Conservation (phyloP, 2,113 vertebrate genomes). For the Toxotes jaculatrix region DNA sequence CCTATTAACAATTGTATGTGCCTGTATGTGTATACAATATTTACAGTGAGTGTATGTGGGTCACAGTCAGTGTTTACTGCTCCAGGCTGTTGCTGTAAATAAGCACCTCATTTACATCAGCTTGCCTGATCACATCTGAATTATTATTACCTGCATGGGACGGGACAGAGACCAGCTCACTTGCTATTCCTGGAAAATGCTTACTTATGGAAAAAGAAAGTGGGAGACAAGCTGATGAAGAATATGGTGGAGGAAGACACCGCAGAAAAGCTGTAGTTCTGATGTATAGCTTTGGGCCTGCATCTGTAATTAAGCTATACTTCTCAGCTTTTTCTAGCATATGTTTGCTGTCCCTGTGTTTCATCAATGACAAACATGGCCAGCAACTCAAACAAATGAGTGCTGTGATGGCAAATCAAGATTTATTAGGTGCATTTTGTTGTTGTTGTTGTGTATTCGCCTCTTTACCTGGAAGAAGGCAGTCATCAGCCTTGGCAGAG, state of each 20-base stretch:
- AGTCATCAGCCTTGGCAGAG: not conserved
- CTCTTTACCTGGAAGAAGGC: constrained; percentile 47
- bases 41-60: constrained; percentile 33
- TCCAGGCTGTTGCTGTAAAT: constrained; percentile 54
- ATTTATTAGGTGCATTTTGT: constrained; percentile 72
- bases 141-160: constrained; percentile 56
- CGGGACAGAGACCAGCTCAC: constrained; percentile 31
- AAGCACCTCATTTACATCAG: constrained; percentile 60
- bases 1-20: not conserved
- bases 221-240: constrained; percentile 17
- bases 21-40: not conserved
- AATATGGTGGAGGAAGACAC: constrained; percentile 20
- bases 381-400: constrained; percentile 67
- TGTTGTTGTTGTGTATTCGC: constrained; percentile 40
- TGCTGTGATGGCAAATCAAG: constrained; percentile 65
- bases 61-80: constrained; percentile 40
- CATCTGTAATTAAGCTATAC: constrained; percentile 75
- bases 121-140: constrained; percentile 48
- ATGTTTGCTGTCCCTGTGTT: constrained; percentile 70
- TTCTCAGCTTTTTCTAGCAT: constrained; percentile 66
- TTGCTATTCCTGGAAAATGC: constrained; percentile 46
- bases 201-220: constrained; percentile 23
- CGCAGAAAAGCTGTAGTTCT: constrained; percentile 39
- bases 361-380: constrained; percentile 75
- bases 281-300: constrained; percentile 71